Evolutionary conservation across 2,888 invertebrate genomes (phyloP), one percentile per base, ranked within the genome.

Genomic region (Sicus ferrugineus): DNA sequence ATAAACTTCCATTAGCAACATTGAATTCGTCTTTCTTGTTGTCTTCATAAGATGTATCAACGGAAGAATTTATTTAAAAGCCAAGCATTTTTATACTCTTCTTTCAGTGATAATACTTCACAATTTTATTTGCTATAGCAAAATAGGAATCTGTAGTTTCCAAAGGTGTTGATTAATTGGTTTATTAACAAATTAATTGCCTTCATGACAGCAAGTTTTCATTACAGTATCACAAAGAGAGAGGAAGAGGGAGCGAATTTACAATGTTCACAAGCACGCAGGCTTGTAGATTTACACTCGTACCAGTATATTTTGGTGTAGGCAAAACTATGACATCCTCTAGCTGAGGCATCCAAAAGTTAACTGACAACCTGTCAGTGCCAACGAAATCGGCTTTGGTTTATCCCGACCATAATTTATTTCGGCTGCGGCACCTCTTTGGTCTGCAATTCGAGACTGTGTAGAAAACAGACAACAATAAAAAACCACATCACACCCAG

Each of bases 391-490:
- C 48, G 7, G 48, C 50, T 63, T 50, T n/a, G 16, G n/a, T 26
- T 31, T 46, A 21, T 52, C 54, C 34, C 38, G 65, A 54, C 52
- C 65, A 65, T 65, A 30, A 54, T 54, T 65, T 23, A 54, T 54
- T 65, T 34, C 34, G 65, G 19, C 46, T 46, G 54, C 54, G 65
- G 65, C 54, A 30, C 34, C 38, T 34, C 52, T 54, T 54, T 52
- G 16, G 26, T 54, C 19, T n/a, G 19, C 26, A 46, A 48, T n/a
- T 30, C 19, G 16, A 48, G 11, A 19, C 42, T 59, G 7, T 16
- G 19, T 46, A 28, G 23, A 19, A 6, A 61, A 62, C 26, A 23
- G 14, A 9, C 42, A 28, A 62, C 23, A 62, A 19, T 4, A n/a
- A 58, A n/a, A 62, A 14, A 14, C 62, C 14, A 2, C 52, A 52